A percentile compares a stretch with the other conserved stretches of the same genome.
Conservation (phyloP, 2,888 invertebrate species). For the Neoitamus cyanurus region DNA sequence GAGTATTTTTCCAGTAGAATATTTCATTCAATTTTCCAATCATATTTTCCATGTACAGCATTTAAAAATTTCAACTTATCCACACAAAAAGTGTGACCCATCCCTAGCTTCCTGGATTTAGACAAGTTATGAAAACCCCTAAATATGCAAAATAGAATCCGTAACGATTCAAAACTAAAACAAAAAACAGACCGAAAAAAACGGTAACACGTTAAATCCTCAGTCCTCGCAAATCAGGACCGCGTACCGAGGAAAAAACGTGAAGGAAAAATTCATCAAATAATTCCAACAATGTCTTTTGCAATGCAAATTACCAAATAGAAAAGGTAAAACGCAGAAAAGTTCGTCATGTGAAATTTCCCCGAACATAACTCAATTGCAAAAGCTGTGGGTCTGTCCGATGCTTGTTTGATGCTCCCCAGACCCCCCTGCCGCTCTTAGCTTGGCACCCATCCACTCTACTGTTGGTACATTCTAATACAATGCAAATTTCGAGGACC, state of each 20-base stretch:
- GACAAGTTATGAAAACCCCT: background rate
- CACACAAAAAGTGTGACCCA: background rate
- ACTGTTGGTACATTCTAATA: background rate
- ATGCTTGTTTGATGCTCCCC: background rate
- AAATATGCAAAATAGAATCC: background rate
- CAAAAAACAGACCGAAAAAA: background rate
- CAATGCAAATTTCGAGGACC: background rate
- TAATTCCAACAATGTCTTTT: slow-evolving; percentile 2
- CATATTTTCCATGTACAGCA: background rate
- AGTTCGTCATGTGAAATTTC: slow-evolving; percentile 14
- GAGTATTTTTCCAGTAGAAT: background rate
- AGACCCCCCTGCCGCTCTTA: too few species aligned
- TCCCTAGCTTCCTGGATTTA: background rate
- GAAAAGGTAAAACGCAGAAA: slow-evolving; percentile 11
- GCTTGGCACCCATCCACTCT: background rate
- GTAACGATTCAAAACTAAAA: background rate
- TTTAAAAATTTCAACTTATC: background rate
- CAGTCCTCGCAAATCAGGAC: background rate
- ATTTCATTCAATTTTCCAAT: background rate
- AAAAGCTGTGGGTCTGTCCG: background rate
- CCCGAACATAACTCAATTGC: slow-evolving; percentile 10
- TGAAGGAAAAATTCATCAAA: slow-evolving; percentile 4
- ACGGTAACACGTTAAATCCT: background rate
- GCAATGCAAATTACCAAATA: slow-evolving; percentile 13
- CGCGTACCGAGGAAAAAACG: background rate